Conservation (phyloP, 2,113 vertebrate species). For the Polypterus senegalus region DNA sequence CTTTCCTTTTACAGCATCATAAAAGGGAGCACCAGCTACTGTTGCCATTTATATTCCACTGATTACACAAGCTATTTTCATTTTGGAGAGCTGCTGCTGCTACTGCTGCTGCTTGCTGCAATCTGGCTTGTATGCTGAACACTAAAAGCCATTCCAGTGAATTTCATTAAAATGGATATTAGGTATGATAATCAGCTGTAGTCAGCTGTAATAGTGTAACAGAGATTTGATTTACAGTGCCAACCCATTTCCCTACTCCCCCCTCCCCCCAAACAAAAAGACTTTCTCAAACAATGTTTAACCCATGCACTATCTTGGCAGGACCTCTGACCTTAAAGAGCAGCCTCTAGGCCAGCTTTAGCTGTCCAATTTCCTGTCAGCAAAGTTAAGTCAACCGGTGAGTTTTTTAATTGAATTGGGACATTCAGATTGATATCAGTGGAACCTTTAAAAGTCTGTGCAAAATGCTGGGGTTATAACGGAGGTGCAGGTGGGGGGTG, state of each 20-base stretch:
- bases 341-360: no score
- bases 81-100: constrained; percentile 25
- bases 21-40: constrained; percentile 31
- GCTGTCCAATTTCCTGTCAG: no score
- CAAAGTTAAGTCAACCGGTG: not conserved
- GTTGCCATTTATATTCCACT: constrained; percentile 44
- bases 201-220: constrained; percentile 24
- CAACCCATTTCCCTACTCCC: constrained; percentile 26
- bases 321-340: not conserved
- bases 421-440: not conserved
- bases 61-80: constrained; percentile 55
- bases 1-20: constrained; percentile 36
- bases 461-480: no score
- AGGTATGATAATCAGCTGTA: constrained; percentile 12
- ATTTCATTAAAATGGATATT: constrained; percentile 27
- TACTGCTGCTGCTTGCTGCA: constrained; percentile 27
- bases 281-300: constrained; percentile 38
- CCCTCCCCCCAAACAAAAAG: constrained; percentile 35
- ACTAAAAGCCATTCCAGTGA: constrained; percentile 24
- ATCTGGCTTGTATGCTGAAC: constrained; percentile 25
- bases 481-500: no score
- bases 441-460: not conserved
- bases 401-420: not conserved
- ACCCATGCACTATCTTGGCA: not conserved
- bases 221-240: constrained; percentile 23